Evolutionary conservation across 2,113 vertebrate genomes (phyloP), one percentile per base, ranked within the genome.

Genomic region (Neofelis nebulosa): DNA sequence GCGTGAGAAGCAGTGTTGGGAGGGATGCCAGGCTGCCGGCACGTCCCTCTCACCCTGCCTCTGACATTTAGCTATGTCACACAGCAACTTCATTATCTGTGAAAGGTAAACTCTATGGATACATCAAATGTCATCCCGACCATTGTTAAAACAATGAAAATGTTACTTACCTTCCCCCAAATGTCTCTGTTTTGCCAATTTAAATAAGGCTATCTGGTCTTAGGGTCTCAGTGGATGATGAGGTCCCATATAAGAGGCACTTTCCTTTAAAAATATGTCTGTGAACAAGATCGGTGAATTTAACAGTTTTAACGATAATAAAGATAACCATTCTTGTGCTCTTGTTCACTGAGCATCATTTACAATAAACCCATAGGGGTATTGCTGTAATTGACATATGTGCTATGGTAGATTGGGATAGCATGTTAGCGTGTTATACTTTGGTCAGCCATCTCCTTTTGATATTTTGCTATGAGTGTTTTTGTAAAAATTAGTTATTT

Each of bases 1-100:
- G 33, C 6, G 1, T 14, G 15, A 25, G 50, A 36, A 33, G 38
- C 23, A 12, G 9, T 0, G n/a, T 12, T 84, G 23, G 61, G n/a
- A 11, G 5, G 19, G 33, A 7, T 1, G 61, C 61, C 27, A 36
- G 48, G 33, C 63, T 6, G 10, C n/a, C 0, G 18, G 33, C 21
- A n/a, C 0, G 0, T 3, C 9, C 52, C 31, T 73, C 82, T 55
- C 55, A 33, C 1, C 3, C 18, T 31, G 29, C 76, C 50, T 82
- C 74, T 55, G n/a, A 82, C 2, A 19, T 14, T n/a, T 5, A 8
- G 11, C 7, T 29, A 23, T 36, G 38, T 50, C 33, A 9, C 6
- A 1, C 4, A 19, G 9, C 5, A 7, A 13, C 7, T 13, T 31
- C 27, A 1, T 48, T 4, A 3, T 29, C 41, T 48, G 1, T 3